These are phyloP conservation scores for Rhagonycha lutea DNA, from an alignment of 2,888 invertebrate genomes.

Conservation along the genomic window DNA sequence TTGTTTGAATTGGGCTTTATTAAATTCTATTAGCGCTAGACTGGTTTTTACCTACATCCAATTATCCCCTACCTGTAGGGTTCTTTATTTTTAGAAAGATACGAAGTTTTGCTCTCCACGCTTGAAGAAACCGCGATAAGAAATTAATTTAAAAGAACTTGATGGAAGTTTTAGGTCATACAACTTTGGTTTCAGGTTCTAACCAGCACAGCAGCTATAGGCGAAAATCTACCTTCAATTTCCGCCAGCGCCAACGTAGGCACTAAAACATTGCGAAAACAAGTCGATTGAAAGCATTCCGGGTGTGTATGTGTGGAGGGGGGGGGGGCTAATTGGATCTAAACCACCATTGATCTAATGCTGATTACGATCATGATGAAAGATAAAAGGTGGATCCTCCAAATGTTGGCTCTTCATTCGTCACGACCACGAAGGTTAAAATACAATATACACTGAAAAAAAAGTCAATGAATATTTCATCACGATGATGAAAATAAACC, in stretches of 20 bases:
- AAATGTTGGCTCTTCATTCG: too few species aligned
- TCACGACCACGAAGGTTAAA: too few species aligned
- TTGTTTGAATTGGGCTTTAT: neutral
- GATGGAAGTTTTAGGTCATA: neutral
- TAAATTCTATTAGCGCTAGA: neutral
- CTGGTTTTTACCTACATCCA: neutral
- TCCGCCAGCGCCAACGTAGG: neutral
- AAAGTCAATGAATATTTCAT: too few species aligned
- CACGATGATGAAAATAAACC: too few species aligned
- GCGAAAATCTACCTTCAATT: neutral
- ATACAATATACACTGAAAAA: too few species aligned
- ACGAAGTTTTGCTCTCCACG: neutral
- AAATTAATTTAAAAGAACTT: neutral
- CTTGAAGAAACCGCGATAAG: neutral
- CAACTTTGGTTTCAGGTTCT: neutral
- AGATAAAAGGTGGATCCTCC: too few species aligned
- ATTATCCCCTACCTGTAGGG: neutral
- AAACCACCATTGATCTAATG: too few species aligned
- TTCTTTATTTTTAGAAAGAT: neutral
- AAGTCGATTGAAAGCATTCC: too few species aligned
- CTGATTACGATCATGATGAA: too few species aligned
- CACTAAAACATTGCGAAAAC: neutral
- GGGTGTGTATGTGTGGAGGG: too few species aligned
- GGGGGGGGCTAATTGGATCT: too few species aligned
- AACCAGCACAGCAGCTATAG: neutral